Conservation (phyloP, 2,113 vertebrate genomes). For the Elachura formosa region DNA sequence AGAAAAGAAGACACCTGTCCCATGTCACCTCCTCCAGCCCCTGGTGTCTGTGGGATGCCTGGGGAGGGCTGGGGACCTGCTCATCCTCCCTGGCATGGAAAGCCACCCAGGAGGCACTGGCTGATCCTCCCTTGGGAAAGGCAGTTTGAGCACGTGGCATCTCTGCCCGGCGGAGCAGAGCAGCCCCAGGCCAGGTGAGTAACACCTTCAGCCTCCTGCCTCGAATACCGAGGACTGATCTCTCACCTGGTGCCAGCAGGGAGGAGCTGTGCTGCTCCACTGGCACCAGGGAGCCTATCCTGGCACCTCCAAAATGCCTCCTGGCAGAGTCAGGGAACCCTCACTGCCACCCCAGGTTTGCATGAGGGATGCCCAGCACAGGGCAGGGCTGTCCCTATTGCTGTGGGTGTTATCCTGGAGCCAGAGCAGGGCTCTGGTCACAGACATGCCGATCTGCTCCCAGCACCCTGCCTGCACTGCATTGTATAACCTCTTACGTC, state of each 20-base stretch:
- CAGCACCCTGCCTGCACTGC: background rate
- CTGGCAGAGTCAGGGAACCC: background rate
- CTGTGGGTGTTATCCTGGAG: background rate
- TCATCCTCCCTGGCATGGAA: background rate
- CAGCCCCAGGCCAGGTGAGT: background rate
- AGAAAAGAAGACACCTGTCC: background rate
- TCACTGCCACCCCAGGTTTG: background rate
- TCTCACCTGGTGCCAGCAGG: background rate
- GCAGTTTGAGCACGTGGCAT: background rate
- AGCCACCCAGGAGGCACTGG: background rate
- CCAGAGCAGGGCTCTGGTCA: background rate
- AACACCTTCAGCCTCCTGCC: background rate
- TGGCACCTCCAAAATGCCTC: background rate
- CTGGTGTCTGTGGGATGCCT: background rate
- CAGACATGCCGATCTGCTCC: background rate
- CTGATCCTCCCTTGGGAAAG: background rate
- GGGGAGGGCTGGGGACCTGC: background rate
- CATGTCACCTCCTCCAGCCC: background rate
- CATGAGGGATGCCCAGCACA: background rate
- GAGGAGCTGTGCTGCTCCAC: background rate
- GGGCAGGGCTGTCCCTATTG: background rate
- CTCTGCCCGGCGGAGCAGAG: background rate
- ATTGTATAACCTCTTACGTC: conserved; percentile 17
- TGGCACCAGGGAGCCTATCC: background rate
- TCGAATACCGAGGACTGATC: background rate